A percentile compares a stretch with the other conserved stretches of the same genome.
Conservation (phyloP, 2,113 vertebrate species). For the Sorex fumeus region DNA sequence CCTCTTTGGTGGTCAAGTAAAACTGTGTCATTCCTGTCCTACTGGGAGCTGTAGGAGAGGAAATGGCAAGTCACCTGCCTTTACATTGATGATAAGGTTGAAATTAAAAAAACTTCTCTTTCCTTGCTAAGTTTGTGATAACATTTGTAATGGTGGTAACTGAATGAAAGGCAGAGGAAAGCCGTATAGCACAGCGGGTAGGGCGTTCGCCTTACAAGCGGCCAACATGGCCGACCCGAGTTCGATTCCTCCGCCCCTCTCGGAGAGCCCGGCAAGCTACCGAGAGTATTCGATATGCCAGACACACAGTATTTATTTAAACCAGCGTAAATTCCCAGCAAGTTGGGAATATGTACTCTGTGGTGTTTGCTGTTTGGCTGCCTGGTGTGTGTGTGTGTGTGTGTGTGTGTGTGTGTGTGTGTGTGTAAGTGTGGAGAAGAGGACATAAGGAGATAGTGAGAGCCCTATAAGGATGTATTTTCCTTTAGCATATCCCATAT, state of each 20-base stretch:
- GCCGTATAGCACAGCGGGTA: too few species aligned
- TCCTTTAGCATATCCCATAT: background rate
- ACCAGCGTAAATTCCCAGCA: background rate
- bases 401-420: background rate
- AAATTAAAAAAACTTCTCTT: background rate
- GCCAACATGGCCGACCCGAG: too few species aligned
- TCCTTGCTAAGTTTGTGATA: background rate
- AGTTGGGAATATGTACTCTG: slow-evolving; percentile 1
- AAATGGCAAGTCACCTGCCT: background rate
- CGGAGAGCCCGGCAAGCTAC: too few species aligned
- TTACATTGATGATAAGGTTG: background rate
- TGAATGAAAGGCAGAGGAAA: background rate
- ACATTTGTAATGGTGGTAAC: background rate
- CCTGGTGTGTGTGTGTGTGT: background rate
- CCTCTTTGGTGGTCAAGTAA: background rate
- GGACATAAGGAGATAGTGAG: background rate
- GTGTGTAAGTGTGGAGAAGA: background rate
- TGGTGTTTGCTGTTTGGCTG: background rate
- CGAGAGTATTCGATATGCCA: too few species aligned
- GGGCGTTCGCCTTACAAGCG: too few species aligned
- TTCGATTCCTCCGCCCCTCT: too few species aligned
- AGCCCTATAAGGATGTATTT: background rate
- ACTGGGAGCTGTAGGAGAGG: background rate
- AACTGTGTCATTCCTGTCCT: slow-evolving; percentile 9
- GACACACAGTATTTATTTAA: background rate